Evolutionary conservation across 2,113 vertebrate species (phyloP).

Genomic region (Psettodes erumei): DNA sequence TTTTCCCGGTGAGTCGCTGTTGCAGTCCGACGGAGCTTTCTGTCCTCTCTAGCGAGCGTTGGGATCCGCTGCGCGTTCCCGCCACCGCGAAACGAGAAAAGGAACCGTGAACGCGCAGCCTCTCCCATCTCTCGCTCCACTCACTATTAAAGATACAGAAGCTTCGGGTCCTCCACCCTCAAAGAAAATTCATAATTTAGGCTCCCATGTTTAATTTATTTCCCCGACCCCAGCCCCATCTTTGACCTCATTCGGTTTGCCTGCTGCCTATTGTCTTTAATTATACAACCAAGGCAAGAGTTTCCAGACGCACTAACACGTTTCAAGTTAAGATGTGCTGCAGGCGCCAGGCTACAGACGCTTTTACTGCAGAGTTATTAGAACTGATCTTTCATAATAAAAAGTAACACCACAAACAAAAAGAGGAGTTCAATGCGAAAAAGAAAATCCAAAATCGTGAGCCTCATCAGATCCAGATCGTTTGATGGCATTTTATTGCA

Average conservation of each 20-base stretch:
- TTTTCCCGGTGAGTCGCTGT: conserved; percentile 75
- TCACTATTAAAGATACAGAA: conserved; percentile 80
- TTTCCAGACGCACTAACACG: conserved; percentile 12
- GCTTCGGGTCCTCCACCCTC: conserved; percentile 57
- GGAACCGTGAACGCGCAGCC: conserved; percentile 80
- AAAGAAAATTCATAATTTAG: conserved; percentile 77
- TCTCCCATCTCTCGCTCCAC: conserved; percentile 81
- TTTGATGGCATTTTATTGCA: conserved; percentile 4
- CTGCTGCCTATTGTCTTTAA: conserved; percentile 36
- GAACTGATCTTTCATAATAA: background rate
- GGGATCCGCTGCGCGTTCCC: conserved; percentile 78
- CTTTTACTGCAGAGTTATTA: background rate
- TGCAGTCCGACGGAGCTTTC: conserved; percentile 72
- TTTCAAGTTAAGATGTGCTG: conserved; percentile 8
- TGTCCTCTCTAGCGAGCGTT: conserved; percentile 64
- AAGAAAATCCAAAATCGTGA: background rate
- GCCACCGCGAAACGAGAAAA: conserved; percentile 64
- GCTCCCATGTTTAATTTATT: conserved; percentile 74
- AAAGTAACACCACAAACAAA: background rate
- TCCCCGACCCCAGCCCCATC: conserved; percentile 45
- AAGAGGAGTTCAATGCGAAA: background rate
- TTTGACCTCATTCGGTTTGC: conserved; percentile 69
- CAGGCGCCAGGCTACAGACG: background rate
- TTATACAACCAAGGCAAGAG: background rate
- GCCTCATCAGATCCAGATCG: background rate